These are phyloP conservation scores for Nyctibius bracteatus DNA, from an alignment of 2,113 vertebrate species.

Conservation along the genomic window DNA sequence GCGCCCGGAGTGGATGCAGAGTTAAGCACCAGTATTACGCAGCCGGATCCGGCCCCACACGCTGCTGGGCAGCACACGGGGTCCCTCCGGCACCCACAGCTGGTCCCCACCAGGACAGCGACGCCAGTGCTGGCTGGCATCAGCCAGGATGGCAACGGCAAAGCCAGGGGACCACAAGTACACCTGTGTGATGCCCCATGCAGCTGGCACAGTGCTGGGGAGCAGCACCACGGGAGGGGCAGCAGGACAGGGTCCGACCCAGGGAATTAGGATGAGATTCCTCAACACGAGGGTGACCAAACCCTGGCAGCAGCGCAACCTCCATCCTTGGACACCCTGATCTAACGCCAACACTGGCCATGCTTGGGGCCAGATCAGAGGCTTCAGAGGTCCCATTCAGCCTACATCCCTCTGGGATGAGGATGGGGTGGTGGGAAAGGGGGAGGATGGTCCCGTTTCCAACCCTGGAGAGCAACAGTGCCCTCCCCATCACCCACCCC, in stretches of 20 bases:
- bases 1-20: not conserved
- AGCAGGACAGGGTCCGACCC: not conserved
- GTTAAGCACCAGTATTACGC: not conserved
- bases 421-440: not conserved
- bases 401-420: not conserved
- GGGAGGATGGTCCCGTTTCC: fast-evolving
- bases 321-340: not conserved
- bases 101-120: fast-evolving
- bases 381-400: not conserved
- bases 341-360: fast-evolving
- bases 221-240: not conserved
- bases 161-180: not conserved
- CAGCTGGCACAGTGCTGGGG: not conserved
- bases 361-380: not conserved
- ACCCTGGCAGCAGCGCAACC: not conserved
- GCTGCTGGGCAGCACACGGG: fast-evolving
- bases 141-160: not conserved
- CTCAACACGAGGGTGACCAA: not conserved
- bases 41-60: fast-evolving
- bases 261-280: not conserved
- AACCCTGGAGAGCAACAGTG: not conserved
- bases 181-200: fast-evolving
- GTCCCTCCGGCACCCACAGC: not conserved
- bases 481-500: not conserved
- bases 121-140: not conserved